phyloP scores from a whole-genome alignment of 2,797 vertebrate species.

The Cygnus olor region DNA sequence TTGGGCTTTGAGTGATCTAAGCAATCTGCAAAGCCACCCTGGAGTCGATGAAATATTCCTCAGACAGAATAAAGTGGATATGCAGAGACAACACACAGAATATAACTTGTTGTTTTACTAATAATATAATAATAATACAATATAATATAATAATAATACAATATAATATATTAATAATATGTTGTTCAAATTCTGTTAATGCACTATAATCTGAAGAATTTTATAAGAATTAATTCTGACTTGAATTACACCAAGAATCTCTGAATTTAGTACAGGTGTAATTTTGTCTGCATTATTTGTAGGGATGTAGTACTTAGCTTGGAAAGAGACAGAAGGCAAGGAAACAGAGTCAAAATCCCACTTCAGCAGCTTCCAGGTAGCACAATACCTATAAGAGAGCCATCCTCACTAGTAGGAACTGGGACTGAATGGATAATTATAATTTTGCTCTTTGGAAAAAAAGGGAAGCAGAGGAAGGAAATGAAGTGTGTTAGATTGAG shows the following conservation, averaged over 20 bases:
- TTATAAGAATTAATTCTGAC: neutral
- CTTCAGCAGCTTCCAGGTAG: neutral
- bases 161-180: too few relatives aligned
- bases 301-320: neutral
- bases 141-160: too few relatives aligned
- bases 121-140: too few relatives aligned
- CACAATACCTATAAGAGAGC: neutral
- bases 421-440: neutral
- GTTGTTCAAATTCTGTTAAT: neutral
- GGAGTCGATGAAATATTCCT: neutral
- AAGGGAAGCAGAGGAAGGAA: neutral
- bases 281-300: neutral
- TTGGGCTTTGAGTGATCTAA: neutral
- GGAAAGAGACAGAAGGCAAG: neutral
- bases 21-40: neutral
- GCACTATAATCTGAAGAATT: neutral
- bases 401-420: neutral
- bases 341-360: neutral
- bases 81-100: neutral
- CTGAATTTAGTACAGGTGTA: neutral
- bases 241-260: neutral
- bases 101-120: neutral
- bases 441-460: neutral
- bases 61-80: rapidly evolving
- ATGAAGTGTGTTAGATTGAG: neutral